phyloP scores from a whole-genome alignment of 2,797 vertebrate genomes.

The Smutsia temminckii region DNA sequence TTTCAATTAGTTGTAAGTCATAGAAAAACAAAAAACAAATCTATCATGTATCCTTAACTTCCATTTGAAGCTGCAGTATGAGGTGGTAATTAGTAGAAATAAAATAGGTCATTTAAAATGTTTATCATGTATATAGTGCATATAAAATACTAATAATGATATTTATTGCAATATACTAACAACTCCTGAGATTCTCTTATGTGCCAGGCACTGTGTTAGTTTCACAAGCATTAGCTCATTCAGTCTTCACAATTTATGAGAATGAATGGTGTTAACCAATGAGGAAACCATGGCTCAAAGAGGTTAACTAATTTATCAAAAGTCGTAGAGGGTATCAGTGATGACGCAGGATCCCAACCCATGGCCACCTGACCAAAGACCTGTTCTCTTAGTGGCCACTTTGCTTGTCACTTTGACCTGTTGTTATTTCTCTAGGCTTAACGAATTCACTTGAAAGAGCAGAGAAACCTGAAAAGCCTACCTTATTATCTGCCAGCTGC shows the following conservation, averaged over 20 bases:
- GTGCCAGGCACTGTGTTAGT: not conserved
- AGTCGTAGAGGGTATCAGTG: not conserved
- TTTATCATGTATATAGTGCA: not conserved
- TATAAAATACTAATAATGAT: constrained; percentile 18
- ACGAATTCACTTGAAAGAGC: not conserved
- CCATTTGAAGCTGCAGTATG: not conserved
- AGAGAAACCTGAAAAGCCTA: not conserved
- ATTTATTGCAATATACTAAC: not conserved
- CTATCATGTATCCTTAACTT: not conserved
- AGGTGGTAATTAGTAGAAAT: not conserved
- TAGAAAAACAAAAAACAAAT: constrained; percentile 5
- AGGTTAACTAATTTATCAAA: not conserved
- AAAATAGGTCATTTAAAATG: not conserved
- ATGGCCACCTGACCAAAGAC: not conserved
- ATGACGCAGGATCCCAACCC: not conserved
- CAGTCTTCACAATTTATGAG: not conserved
- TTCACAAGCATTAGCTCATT: not conserved
- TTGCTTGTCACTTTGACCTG: not conserved
- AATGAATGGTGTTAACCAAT: not conserved
- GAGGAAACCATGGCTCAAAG: not conserved
- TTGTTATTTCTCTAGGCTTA: not conserved
- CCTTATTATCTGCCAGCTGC: not conserved
- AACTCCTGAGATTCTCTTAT: not conserved
- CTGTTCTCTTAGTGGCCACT: not conserved
- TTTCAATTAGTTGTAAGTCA: constrained; percentile 20